Conservation (phyloP, 2,113 vertebrate genomes). For the Caracal caracal region DNA sequence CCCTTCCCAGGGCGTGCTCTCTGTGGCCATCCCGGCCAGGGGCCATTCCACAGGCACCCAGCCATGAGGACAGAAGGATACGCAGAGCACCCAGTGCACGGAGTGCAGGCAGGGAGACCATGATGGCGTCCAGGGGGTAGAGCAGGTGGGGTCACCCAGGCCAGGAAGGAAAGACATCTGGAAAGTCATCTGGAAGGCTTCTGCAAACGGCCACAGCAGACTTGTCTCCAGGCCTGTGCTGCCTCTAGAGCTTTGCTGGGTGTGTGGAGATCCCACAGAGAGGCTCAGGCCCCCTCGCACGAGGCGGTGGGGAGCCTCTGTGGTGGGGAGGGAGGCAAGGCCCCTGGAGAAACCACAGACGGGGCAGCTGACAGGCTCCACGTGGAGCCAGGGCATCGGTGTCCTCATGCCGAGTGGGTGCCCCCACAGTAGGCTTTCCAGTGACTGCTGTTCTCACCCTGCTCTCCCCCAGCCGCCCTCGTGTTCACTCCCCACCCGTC, state of each 20-base stretch:
- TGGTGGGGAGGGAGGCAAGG: neutral
- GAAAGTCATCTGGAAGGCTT: neutral
- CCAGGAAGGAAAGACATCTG: neutral
- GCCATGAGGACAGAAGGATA: accelerated
- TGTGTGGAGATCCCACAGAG: neutral
- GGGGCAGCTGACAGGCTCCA: neutral
- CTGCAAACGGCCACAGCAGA: neutral
- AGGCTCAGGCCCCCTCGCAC: neutral
- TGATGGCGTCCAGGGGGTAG: neutral
- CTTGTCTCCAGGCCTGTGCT: neutral
- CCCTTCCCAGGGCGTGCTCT: neutral
- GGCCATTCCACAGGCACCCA: neutral
- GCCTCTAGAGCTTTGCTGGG: no score
- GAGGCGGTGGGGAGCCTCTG: neutral
- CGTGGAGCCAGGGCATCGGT: no score
- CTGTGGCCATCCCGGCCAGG: accelerated
- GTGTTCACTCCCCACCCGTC: neutral
- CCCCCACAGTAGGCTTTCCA: no score
- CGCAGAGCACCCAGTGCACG: neutral
- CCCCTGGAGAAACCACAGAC: neutral
- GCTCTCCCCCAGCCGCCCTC: neutral
- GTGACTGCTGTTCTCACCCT: neutral
- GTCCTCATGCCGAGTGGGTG: neutral
- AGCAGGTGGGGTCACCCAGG: neutral
- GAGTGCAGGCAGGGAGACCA: neutral